These are phyloP conservation scores for Phocides pigmalion DNA, from an alignment of 1,140 invertebrate species.

Conservation along the genomic window DNA sequence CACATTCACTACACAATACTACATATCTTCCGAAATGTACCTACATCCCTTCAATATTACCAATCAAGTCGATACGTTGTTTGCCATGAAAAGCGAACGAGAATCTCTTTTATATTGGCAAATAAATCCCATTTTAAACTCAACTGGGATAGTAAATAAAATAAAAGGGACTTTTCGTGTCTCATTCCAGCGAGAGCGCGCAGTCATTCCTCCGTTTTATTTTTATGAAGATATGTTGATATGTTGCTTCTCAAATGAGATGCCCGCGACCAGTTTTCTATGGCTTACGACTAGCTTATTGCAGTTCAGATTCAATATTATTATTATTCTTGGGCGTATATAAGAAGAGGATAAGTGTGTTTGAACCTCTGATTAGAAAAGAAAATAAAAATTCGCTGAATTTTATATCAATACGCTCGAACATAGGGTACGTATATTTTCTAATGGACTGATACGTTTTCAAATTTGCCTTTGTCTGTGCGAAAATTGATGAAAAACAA, in stretches of 20 bases:
- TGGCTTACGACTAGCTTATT: conserved; percentile 36
- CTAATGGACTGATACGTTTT: no score
- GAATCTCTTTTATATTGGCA: conserved; percentile 66
- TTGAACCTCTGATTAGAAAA: no score
- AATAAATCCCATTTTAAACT: conserved; percentile 73
- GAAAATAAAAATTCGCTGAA: no score
- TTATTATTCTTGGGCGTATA: no score
- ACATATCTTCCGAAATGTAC: conserved; percentile 5
- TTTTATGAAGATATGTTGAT: conserved; percentile 74
- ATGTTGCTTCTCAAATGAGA: conserved; percentile 55
- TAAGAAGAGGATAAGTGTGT: no score
- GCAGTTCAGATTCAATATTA: neutral
- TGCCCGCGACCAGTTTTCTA: conserved; percentile 33
- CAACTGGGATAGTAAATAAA: conserved; percentile 62
- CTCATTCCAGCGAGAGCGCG: conserved; percentile 55
- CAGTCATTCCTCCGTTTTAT: conserved; percentile 56
- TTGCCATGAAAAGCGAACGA: conserved; percentile 46
- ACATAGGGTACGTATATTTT: no score
- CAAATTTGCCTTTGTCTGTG: no score
- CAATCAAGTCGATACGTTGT: conserved; percentile 43
- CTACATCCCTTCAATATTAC: conserved; percentile 27
- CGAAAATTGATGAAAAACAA: no score
- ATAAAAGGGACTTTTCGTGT: conserved; percentile 66
- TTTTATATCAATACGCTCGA: no score
- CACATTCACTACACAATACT: neutral